A percentile compares a stretch with the other conserved stretches of the same genome.
Evolutionary conservation across 2,888 invertebrate genomes (phyloP).

Genomic region (Troglohyphantes excavatus): DNA sequence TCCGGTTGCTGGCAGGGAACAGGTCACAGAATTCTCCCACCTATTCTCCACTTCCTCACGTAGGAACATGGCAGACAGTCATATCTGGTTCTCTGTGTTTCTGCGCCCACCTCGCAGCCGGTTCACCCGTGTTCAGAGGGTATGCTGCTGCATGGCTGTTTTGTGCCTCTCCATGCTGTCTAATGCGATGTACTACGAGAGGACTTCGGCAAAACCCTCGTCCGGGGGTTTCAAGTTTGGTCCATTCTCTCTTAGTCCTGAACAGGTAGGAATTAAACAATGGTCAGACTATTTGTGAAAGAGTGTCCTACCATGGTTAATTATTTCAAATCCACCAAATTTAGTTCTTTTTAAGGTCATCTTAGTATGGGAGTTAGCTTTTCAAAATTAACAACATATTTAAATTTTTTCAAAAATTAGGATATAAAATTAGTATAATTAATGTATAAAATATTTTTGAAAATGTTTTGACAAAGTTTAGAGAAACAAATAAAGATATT

Average conservation of each 20-base stretch:
- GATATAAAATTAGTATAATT: no score
- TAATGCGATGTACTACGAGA: slow-evolving; percentile 84
- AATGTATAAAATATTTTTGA: no score
- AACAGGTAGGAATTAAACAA: slow-evolving; percentile 83
- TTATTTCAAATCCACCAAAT: no score
- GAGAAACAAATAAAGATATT: no score
- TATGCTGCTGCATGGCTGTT: slow-evolving; percentile 84
- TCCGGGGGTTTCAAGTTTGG: slow-evolving; percentile 82
- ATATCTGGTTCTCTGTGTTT: slow-evolving; percentile 84
- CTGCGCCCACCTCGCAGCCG: slow-evolving; percentile 83
- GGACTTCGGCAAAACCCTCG: slow-evolving; percentile 79
- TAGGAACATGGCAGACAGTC: slow-evolving; percentile 83
- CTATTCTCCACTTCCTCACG: slow-evolving; percentile 82
- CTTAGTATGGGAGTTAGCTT: neutral
- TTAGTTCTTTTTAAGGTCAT: neutral
- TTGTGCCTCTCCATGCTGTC: slow-evolving; percentile 84
- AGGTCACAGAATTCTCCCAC: slow-evolving; percentile 83
- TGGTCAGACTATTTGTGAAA: no score
- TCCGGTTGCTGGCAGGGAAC: slow-evolving; percentile 83
- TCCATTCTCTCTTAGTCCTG: slow-evolving; percentile 83
- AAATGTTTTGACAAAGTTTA: no score
- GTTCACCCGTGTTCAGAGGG: slow-evolving; percentile 83
- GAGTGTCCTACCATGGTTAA: no score
- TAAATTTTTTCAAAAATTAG: no score
- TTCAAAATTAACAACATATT: no score